Base-by-base conservation (phyloP, 2,113 vertebrate genomes). In the Buteo buteo region DNA sequence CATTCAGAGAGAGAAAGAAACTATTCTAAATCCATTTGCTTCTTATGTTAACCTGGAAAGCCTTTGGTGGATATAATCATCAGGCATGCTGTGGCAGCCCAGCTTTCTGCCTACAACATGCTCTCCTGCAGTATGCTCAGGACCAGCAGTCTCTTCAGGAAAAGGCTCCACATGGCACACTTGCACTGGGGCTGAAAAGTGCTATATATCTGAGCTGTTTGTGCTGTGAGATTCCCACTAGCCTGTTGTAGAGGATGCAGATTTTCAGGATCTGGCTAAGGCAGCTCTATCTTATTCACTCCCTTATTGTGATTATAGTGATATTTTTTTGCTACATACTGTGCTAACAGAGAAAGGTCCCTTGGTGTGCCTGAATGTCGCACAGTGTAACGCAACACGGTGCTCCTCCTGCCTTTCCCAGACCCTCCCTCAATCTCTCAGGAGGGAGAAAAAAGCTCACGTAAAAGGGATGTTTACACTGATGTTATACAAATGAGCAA, bases 401-500 rank as follows among this genome's bases (percentile, higher is more conserved):
- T 25, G 57, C 24, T 71, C 42, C 8, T 77, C 32, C 82, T 4
- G 11, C 66, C 40, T 58, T 52, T 65, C 71, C 58, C 71, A 76
- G 71, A 19, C 17, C 50, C 52, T 32, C 5, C 58, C 12, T 29
- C 38, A 69, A 3, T 18, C 25, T 72, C 81, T 69, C 62, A 49
- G n/a, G 38, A 84, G 69, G 73, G 29, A 89, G 54, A 79, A 90
- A 66, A 85, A 70, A 34, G 42, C 40, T 88, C 34, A 57, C 0
- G 1, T 86, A 67, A 95, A 93, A 80, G 34, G 42, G 42, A 84
- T 82, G 71, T 71, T 94, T 89, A 61, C 67, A 77, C 10, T 34
- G 49, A 57, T 55, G 44, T 77, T 72, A 94, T 94, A 81, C 82
- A 88, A 86, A 97, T 84, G 90, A 95, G 66, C 44, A 72, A 52